Base-by-base conservation (phyloP, 1,140 invertebrate species). In the Planococcus citri region DNA sequence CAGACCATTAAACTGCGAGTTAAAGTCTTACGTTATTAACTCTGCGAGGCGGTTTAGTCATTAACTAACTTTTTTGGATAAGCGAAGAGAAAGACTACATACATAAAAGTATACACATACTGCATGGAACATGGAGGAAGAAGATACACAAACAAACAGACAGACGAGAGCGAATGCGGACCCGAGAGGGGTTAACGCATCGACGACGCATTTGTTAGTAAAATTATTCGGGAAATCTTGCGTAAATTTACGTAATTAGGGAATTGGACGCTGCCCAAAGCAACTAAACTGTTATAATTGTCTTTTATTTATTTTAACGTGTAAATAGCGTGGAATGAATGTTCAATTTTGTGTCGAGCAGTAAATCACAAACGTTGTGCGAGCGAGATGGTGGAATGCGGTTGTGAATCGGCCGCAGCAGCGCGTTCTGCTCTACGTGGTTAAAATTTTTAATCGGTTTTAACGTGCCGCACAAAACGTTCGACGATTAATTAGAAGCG, bases 221-320 rank as follows among this genome's bases (percentile, higher is more conserved):
- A 51, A 51, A 51, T 51, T 51, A 51, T 51, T 51, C 41, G 41
- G 41, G 41, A 51, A 51, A 51, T 51, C 41, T 51, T 51, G 41
- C 41, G 41, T 51, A 51, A 51, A 51, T 51, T 51, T 51, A 51
- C 41, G 41, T 51, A 51, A 51, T 51, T 51, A 51, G 41, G 41
- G 41, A 51, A 51, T 51, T 51, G 41, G 41, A 51, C 41, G 41
- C 41, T 14, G 41, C 41, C 41, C 41, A 51, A 51, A 51, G 41
- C 41, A 51, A 51, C 41, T 51, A 51, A 51, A 51, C 41, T 51
- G 41, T 51, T 51, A 51, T 51, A 51, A 51, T 51, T 51, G 41
- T 51, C 41, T 51, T 51, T 51, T 51, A 51, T 51, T 51, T 51
- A 51, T 51, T 51, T 51, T 51, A 51, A 51, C 41, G 41, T 51